Conservation (phyloP, 2,888 invertebrate genomes). For the Perizoma flavofasciatum region DNA sequence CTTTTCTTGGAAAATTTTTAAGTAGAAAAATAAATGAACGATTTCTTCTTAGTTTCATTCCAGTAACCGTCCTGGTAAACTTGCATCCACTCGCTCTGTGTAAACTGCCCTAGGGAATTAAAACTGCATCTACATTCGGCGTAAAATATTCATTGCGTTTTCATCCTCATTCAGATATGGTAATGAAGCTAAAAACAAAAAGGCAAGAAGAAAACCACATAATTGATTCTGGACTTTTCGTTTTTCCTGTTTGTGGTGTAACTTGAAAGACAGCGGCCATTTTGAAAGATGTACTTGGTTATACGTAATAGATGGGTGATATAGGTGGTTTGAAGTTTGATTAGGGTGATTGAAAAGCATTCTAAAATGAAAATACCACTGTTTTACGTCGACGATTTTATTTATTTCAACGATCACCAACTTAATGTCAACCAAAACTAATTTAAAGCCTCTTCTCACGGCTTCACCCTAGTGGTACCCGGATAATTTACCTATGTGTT, state of each 20-base stretch:
- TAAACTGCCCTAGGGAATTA: conserved; percentile 29
- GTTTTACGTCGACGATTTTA: no score
- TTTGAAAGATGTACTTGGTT: conserved; percentile 14
- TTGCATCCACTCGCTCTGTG: conserved; percentile 4
- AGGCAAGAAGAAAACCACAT: conserved; percentile 47
- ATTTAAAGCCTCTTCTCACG: no score
- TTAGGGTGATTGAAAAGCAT: no score
- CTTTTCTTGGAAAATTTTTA: no score
- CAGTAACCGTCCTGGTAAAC: neutral
- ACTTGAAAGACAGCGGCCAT: conserved; percentile 8
- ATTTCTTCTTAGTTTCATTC: neutral
- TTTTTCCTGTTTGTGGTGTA: conserved; percentile 36
- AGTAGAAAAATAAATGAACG: no score
- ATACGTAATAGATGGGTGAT: no score
- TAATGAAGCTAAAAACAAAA: conserved; percentile 51
- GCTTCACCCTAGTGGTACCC: no score
- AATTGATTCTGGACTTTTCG: conserved; percentile 58
- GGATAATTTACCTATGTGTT: no score
- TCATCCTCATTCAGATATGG: conserved; percentile 45
- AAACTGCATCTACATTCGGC: conserved; percentile 27
- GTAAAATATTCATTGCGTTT: conserved; percentile 54
- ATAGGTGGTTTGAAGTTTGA: no score
- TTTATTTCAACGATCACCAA: no score
- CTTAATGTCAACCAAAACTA: no score
- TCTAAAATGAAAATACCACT: no score